phyloP scores from a whole-genome alignment of 2,113 vertebrate species.

The Channa maculata region DNA sequence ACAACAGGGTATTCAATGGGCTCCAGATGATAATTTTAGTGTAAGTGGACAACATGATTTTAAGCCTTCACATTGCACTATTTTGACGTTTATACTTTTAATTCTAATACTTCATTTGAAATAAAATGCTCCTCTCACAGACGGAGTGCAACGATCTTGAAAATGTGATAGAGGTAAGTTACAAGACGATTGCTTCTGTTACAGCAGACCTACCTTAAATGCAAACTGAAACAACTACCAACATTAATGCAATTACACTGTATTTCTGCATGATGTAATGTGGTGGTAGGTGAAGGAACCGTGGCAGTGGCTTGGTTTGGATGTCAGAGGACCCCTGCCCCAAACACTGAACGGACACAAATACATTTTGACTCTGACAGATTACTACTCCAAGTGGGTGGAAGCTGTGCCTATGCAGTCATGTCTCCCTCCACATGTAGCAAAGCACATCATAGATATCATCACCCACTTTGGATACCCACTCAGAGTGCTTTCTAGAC shows the following conservation, averaged over 20 bases:
- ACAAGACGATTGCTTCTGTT: not conserved
- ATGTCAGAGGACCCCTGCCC: conserved; percentile 75
- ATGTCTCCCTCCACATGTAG: conserved; percentile 59
- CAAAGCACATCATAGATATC: conserved; percentile 59
- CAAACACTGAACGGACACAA: conserved; percentile 65
- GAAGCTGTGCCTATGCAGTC: conserved; percentile 72
- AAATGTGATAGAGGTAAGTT: conserved; percentile 63
- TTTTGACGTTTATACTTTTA: not conserved
- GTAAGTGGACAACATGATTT: conserved; percentile 43
- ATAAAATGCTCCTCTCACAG: conserved; percentile 39
- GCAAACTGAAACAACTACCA: not conserved
- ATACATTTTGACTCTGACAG: conserved; percentile 72
- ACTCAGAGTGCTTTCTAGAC: conserved; percentile 74
- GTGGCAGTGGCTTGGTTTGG: conserved; percentile 81
- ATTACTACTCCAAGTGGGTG: conserved; percentile 80
- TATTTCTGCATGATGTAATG: not conserved
- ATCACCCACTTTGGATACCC: conserved; percentile 78
- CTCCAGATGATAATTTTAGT: conserved; percentile 59
- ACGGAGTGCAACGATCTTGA: conserved; percentile 36
- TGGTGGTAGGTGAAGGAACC: conserved; percentile 67
- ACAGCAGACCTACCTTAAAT: not conserved
- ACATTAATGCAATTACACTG: accelerated
- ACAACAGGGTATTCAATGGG: conserved; percentile 71
- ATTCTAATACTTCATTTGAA: not conserved
- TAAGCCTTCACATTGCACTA: not conserved